Conservation (phyloP, 2,113 vertebrate genomes). For the Chascanopsetta lugubris region DNA sequence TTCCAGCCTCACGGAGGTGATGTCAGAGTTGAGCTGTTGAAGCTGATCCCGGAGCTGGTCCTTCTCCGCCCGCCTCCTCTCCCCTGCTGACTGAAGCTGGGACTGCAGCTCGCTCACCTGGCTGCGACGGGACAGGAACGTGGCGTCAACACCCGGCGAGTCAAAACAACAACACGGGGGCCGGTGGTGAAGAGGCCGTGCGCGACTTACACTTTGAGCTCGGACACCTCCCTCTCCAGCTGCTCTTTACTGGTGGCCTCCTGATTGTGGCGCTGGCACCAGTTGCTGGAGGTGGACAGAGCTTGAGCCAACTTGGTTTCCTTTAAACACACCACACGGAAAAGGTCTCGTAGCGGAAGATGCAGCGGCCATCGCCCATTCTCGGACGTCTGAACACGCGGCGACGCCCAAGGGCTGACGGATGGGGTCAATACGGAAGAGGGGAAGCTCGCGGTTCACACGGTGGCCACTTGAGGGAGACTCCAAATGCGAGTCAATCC, state of each 20-base stretch:
- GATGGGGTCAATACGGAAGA: no score
- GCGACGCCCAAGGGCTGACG: no score
- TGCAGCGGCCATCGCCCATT: no score
- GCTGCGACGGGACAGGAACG: constrained; percentile 64
- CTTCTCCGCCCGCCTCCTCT: constrained; percentile 79
- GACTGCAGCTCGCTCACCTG: constrained; percentile 82
- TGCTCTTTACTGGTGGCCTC: constrained; percentile 84
- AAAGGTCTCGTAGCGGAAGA: no score
- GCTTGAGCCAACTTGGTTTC: constrained; percentile 84
- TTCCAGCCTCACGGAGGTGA: constrained; percentile 78
- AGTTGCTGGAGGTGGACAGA: constrained; percentile 82
- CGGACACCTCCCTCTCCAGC: constrained; percentile 82
- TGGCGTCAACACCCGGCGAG: no score
- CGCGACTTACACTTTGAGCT: constrained; percentile 85
- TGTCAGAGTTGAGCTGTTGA: constrained; percentile 79
- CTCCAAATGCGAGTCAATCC: no score
- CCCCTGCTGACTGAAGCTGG: constrained; percentile 78
- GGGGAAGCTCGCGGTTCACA: no score
- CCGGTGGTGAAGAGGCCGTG: no score
- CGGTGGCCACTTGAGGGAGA: no score
- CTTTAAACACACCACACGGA: constrained; percentile 63
- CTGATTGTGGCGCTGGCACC: constrained; percentile 83
- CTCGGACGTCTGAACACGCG: no score
- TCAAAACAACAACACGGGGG: no score
- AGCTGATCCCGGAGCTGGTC: constrained; percentile 83